Evolutionary conservation across 2,888 invertebrate genomes (phyloP).

Genomic region (Ochropleura plecta): DNA sequence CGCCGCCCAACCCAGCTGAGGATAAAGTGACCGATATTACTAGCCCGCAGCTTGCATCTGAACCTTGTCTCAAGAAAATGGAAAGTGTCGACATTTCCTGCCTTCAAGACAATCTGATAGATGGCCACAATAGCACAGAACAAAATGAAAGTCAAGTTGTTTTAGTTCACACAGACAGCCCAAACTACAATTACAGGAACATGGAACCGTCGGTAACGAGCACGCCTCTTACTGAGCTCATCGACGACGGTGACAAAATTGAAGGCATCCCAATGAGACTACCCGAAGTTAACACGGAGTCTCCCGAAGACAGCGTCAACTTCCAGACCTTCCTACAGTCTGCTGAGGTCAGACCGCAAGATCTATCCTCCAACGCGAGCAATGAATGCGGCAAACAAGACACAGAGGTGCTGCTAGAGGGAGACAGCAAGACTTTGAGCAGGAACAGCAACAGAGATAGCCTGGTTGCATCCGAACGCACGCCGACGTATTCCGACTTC

Average conservation of each 20-base stretch:
- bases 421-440: slow-evolving; percentile 74
- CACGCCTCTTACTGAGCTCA: slow-evolving; percentile 77
- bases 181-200: slow-evolving; percentile 75
- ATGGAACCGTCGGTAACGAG: slow-evolving; percentile 83
- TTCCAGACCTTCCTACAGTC: slow-evolving; percentile 80
- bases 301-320: slow-evolving; percentile 67
- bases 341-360: slow-evolving; percentile 81
- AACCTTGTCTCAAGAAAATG: slow-evolving; percentile 80
- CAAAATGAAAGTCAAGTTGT: slow-evolving; percentile 62
- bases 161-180: slow-evolving; percentile 72
- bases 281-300: slow-evolving; percentile 67
- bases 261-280: slow-evolving; percentile 75
- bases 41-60: slow-evolving; percentile 73
- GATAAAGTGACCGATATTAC: slow-evolving; percentile 64
- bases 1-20: slow-evolving; percentile 72
- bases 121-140: slow-evolving; percentile 68
- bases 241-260: slow-evolving; percentile 62
- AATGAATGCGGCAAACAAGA: slow-evolving; percentile 68
- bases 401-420: slow-evolving; percentile 75
- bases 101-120: slow-evolving; percentile 76
- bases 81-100: slow-evolving; percentile 85
- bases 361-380: slow-evolving; percentile 71
- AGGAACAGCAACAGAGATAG: slow-evolving; percentile 74
- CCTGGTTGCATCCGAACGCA: slow-evolving; percentile 68
- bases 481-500: slow-evolving; percentile 81